Evolutionary conservation across 2,113 vertebrate species (phyloP).

Genomic region (Phycodurus eques): DNA sequence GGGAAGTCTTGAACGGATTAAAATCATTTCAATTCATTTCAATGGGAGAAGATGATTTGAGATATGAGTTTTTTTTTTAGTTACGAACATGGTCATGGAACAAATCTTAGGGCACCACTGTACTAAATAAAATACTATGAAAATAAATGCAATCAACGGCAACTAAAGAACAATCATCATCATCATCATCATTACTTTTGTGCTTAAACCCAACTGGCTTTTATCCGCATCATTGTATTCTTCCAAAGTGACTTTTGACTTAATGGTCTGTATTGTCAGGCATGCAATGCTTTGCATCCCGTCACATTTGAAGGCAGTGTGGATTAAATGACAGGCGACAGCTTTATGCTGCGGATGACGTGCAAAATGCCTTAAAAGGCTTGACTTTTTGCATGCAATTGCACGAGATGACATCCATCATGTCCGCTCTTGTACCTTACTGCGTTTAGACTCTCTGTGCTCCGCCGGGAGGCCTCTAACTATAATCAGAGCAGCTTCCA

Average conservation of each 20-base stretch:
- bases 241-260: background rate
- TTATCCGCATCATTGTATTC: background rate
- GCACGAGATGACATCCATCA: background rate
- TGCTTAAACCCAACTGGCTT: background rate
- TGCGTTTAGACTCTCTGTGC: background rate
- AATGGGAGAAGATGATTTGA: no score
- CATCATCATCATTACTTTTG: background rate
- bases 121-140: no score
- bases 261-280: background rate
- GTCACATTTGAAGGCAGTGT: background rate
- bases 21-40: no score
- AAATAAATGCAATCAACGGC: background rate
- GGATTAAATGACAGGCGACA: background rate
- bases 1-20: no score
- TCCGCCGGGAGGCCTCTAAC: background rate
- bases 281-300: background rate
- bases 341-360: background rate
- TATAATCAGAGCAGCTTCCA: background rate
- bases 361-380: slow-evolving; percentile 3
- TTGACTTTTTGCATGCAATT: background rate
- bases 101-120: no score
- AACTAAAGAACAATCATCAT: background rate
- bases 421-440: background rate
- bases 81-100: no score
- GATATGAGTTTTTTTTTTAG: no score